A percentile compares a stretch with the other conserved stretches of the same genome.
phyloP scores from a whole-genome alignment of 2,888 invertebrate genomes.

The Acrobasis suavella region DNA sequence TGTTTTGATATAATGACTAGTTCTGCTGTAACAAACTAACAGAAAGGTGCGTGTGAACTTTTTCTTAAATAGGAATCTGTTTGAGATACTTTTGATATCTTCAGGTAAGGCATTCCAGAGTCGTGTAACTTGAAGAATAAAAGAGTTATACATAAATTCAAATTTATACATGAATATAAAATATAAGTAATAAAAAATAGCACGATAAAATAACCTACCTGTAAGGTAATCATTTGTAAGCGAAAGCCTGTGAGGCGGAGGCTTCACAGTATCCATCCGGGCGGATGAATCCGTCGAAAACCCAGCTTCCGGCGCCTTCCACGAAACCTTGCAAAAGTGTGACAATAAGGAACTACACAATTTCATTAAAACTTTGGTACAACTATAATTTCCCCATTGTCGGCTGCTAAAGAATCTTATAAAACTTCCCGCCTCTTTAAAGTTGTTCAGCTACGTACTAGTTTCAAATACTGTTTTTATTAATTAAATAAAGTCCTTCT shows the following conservation, averaged over 20 bases:
- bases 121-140: too few relatives aligned
- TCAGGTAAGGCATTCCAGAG: too few relatives aligned
- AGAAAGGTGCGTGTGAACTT: too few relatives aligned
- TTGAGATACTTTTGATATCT: too few relatives aligned
- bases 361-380: conserved; percentile 15
- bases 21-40: too few relatives aligned
- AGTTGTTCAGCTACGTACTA: background rate
- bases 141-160: too few relatives aligned
- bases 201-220: conserved; percentile 49
- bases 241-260: conserved; percentile 72
- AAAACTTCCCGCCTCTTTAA: conserved; percentile 5
- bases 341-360: background rate
- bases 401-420: conserved; percentile 1
- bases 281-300: conserved; percentile 72
- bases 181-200: too few relatives aligned
- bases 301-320: conserved; percentile 74
- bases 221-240: conserved; percentile 79
- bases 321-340: conserved; percentile 59
- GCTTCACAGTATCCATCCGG: conserved; percentile 59
- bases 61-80: too few relatives aligned
- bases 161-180: too few relatives aligned
- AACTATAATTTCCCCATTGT: conserved; percentile 9
- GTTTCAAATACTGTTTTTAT: background rate
- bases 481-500: background rate
- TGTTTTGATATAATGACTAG: too few relatives aligned